Conservation (phyloP, 1,140 invertebrate species). For the Sitobion miscanthi region DNA sequence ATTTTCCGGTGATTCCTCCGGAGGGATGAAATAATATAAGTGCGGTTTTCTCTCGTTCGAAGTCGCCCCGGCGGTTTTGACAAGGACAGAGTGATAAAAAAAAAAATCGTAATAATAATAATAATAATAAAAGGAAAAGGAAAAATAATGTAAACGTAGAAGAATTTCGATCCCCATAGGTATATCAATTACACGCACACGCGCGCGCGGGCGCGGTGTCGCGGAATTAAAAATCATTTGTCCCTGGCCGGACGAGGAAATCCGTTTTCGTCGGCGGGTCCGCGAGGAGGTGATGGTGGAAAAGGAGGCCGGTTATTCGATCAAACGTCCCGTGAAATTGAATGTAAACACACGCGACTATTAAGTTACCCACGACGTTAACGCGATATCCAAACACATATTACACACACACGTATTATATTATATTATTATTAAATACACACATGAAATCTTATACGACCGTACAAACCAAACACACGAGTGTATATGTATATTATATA, state of each 20-base stretch:
- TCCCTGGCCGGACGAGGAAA: slow-evolving; percentile 15
- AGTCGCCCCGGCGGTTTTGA: not conserved
- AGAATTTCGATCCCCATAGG: not conserved
- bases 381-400: slow-evolving; percentile 53
- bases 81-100: not conserved
- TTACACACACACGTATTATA: not conserved
- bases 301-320: slow-evolving; percentile 20
- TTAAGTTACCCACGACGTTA: slow-evolving; percentile 52
- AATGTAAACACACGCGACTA: slow-evolving; percentile 54
- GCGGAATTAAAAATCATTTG: slow-evolving; percentile 53
- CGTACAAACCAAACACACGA: slow-evolving; percentile 19
- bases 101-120: not conserved
- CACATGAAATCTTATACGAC: slow-evolving; percentile 45
- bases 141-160: slow-evolving; percentile 2
- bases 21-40: slow-evolving; percentile 4
- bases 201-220: not conserved
- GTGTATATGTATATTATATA: not conserved
- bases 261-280: not conserved
- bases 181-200: slow-evolving; percentile 29
- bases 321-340: slow-evolving; percentile 56
- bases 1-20: slow-evolving; percentile 24
- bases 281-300: not conserved
- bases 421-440: slow-evolving; percentile 38
- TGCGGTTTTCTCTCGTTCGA: not conserved
- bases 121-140: not conserved